Evolutionary conservation across 1,140 invertebrate genomes (phyloP).

Genomic region (Eurytemora carolleeae): DNA sequence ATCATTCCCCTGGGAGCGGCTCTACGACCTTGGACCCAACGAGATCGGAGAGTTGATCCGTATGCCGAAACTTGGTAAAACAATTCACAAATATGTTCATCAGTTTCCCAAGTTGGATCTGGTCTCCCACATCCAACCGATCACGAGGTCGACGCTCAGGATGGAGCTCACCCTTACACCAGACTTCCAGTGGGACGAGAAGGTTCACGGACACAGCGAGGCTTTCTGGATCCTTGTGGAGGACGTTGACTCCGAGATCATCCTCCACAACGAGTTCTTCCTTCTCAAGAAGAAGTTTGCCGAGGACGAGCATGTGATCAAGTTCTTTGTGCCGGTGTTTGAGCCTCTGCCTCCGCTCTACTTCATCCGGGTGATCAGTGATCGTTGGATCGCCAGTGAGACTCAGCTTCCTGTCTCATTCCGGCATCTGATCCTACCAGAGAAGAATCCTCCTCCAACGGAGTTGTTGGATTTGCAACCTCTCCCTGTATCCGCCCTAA

Average conservation of each 20-base stretch:
- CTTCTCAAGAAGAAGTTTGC: conserved; percentile 85
- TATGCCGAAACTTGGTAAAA: conserved; percentile 88
- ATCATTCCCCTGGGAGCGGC: conserved; percentile 67
- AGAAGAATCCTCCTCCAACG: conserved; percentile 93
- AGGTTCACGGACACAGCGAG: conserved; percentile 82
- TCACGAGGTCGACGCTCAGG: conserved; percentile 50
- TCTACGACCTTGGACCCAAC: conserved; percentile 88
- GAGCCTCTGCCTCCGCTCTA: conserved; percentile 96
- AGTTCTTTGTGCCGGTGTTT: conserved; percentile 96
- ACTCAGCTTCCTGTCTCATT: conserved; percentile 94
- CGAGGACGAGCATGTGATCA: conserved; percentile 82
- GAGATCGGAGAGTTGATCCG: conserved; percentile 93
- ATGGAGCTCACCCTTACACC: conserved; percentile 96
- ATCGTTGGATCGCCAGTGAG: conserved; percentile 72
- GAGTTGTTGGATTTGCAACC: conserved; percentile 95
- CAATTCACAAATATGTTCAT: conserved; percentile 91
- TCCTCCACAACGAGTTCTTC: conserved; percentile 95
- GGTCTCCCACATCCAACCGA: conserved; percentile 89
- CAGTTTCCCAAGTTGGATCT: conserved; percentile 89
- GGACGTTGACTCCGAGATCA: conserved; percentile 24
- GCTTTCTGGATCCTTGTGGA: conserved; percentile 98
- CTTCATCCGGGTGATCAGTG: conserved; percentile 46
- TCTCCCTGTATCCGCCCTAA: conserved; percentile 58
- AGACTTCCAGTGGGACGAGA: conserved; percentile 98
- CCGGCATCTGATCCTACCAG: conserved; percentile 85